phyloP scores from a whole-genome alignment of 2,888 invertebrate genomes.

The Physocephala rufipes region DNA sequence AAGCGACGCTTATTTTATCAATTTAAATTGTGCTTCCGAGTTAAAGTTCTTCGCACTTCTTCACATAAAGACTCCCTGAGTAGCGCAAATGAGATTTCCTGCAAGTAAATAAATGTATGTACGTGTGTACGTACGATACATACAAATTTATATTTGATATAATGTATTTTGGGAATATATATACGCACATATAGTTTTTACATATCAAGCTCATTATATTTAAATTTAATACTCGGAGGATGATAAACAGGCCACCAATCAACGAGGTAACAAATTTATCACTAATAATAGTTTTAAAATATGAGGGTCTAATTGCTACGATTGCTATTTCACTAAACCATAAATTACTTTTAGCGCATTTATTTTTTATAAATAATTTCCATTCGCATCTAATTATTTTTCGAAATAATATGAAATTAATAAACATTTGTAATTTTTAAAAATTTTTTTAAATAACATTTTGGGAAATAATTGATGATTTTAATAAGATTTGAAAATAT shows the following conservation, averaged over 20 bases:
- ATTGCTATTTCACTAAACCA: too few species aligned
- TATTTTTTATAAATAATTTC: too few species aligned
- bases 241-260: neutral
- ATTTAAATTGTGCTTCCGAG: constrained; percentile 34
- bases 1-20: constrained; percentile 26
- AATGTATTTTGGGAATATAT: too few species aligned
- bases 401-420: too few species aligned
- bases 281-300: neutral
- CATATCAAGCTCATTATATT: neutral
- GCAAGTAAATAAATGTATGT: neutral
- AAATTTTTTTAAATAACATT: too few species aligned
- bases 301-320: too few species aligned
- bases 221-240: neutral
- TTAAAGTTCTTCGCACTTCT: constrained; percentile 33
- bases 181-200: neutral
- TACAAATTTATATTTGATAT: neutral
- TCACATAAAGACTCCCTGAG: neutral
- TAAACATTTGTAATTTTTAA: too few species aligned
- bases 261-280: neutral
- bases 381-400: too few species aligned
- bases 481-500: too few species aligned
- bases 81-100: neutral
- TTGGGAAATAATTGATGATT: too few species aligned
- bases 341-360: too few species aligned
- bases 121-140: neutral